A percentile compares a stretch with the other conserved stretches of the same genome.
Evolutionary conservation across 2,113 vertebrate genomes (phyloP).

Genomic region (Ranitomeya imitator): DNA sequence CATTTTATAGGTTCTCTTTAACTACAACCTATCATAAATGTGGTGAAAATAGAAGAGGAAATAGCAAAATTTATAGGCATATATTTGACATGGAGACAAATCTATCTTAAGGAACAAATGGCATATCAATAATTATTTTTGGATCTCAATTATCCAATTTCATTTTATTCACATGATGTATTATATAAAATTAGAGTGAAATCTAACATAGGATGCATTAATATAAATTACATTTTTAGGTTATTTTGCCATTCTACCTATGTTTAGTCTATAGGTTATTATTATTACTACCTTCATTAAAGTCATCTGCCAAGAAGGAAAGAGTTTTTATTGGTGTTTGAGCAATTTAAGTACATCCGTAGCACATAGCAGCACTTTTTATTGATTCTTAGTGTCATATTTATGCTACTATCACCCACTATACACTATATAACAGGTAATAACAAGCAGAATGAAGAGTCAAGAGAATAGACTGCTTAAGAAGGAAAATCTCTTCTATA

Average conservation of each 20-base stretch:
- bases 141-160: neutral
- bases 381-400: slow-evolving; percentile 14
- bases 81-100: neutral
- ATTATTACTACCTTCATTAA: neutral
- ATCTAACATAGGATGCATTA: neutral
- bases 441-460: neutral
- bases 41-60: neutral
- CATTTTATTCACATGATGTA: neutral
- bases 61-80: neutral
- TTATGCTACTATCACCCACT: neutral
- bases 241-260: neutral
- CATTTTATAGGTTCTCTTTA: too few relatives aligned
- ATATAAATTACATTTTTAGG: neutral
- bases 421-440: slow-evolving; percentile 6
- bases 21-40: neutral
- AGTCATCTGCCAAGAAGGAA: neutral
- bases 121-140: neutral
- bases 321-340: neutral
- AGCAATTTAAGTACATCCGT: slow-evolving; percentile 1
- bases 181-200: neutral
- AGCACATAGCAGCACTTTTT: neutral
- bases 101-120: neutral
- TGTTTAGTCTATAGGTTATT: neutral
- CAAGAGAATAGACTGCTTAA: neutral
- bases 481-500: neutral